These are phyloP conservation scores for Gorsachius goisagi DNA, from an alignment of 2,113 vertebrate species.

Conservation along the genomic window DNA sequence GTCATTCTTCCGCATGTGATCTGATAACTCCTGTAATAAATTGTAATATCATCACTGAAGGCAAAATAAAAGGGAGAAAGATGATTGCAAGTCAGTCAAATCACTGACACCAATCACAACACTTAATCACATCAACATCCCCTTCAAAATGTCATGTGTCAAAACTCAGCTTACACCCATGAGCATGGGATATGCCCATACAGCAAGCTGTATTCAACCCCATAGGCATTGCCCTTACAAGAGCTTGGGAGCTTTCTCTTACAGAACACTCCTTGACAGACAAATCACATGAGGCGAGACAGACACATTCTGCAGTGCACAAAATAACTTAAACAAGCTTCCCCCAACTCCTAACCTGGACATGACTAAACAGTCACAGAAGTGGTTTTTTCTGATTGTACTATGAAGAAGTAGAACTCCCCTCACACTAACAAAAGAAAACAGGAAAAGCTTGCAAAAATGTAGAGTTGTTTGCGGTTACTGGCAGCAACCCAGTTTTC, in stretches of 20 bases:
- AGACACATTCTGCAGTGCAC: neutral
- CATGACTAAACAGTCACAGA: neutral
- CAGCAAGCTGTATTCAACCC: neutral
- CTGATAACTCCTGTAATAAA: neutral
- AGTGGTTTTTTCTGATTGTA: neutral
- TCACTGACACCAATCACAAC: neutral
- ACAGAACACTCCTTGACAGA: neutral
- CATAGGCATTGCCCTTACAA: accelerated
- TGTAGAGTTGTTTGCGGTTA: neutral
- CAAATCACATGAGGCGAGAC: neutral
- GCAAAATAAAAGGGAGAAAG: neutral
- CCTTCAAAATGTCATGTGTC: neutral
- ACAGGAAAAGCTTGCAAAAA: neutral
- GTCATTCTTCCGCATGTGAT: neutral
- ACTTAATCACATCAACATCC: neutral
- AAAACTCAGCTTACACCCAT: neutral
- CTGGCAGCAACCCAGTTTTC: neutral
- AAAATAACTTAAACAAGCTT: neutral
- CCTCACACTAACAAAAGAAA: neutral
- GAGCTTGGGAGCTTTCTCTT: neutral
- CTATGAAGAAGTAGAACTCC: accelerated
- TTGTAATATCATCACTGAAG: neutral
- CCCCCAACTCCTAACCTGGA: neutral
- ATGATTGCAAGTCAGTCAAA: neutral
- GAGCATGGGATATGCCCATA: too few species aligned